A percentile compares a stretch with the other conserved stretches of the same genome.
phyloP scores from a whole-genome alignment of 2,113 vertebrate species.

The Gadus macrocephalus region DNA sequence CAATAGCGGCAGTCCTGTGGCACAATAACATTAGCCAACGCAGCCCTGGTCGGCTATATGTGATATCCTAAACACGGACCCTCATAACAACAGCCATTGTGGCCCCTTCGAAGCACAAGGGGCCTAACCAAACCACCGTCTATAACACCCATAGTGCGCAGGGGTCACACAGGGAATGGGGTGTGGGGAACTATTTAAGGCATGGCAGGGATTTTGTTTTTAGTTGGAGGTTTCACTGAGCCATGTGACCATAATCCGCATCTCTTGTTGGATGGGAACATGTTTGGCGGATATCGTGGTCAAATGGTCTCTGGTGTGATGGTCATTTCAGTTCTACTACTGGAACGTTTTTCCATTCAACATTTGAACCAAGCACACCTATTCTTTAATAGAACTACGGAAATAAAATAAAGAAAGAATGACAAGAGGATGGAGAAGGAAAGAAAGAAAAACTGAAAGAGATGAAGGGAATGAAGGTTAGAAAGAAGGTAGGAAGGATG shows the following conservation, averaged over 20 bases:
- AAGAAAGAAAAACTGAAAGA: too few relatives aligned
- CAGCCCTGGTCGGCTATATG: conserved; percentile 16
- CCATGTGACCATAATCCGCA: not conserved
- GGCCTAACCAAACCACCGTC: conserved; percentile 8
- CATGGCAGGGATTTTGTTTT: conserved; percentile 3
- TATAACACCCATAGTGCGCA: too few relatives aligned
- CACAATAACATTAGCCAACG: conserved; percentile 32
- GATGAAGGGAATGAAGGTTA: too few relatives aligned
- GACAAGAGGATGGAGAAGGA: too few relatives aligned
- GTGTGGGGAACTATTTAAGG: conserved; percentile 7
- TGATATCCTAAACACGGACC: conserved; percentile 22
- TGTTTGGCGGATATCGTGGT: too few relatives aligned
- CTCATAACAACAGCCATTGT: conserved; percentile 20
- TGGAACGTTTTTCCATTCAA: too few relatives aligned
- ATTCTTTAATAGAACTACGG: too few relatives aligned
- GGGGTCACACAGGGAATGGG: not conserved
- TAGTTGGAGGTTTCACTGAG: conserved; percentile 1
- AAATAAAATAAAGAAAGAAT: too few relatives aligned
- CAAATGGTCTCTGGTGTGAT: too few relatives aligned
- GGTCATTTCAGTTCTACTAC: too few relatives aligned
- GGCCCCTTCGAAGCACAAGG: not conserved
- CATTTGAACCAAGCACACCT: too few relatives aligned
- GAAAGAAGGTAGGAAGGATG: too few relatives aligned
- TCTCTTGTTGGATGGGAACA: not conserved
- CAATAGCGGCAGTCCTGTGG: conserved; percentile 49